Conservation (phyloP, 2,113 vertebrate species). For the Lampris incognitus region DNA sequence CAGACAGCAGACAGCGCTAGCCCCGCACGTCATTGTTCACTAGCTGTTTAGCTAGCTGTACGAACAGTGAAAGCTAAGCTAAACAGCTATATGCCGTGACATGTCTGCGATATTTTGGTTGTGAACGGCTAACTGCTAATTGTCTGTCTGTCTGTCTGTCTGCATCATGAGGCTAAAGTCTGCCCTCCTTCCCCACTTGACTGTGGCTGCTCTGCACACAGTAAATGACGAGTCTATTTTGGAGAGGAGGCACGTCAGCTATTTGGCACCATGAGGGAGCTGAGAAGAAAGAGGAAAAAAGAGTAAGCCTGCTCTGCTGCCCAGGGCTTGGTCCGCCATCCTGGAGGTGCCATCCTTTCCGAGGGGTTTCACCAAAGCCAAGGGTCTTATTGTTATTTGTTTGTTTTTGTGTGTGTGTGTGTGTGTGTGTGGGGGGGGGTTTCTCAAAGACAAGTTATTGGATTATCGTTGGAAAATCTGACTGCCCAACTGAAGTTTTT, state of each 20-base stretch:
- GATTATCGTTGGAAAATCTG: constrained; percentile 39
- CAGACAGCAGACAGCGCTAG: too few relatives aligned
- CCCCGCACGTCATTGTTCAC: too few relatives aligned
- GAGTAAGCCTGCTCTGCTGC: constrained; percentile 69
- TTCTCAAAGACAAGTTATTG: constrained; percentile 6
- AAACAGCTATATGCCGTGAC: too few relatives aligned
- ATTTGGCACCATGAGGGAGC: constrained; percentile 77
- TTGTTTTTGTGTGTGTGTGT: neutral
- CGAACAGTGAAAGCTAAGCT: too few relatives aligned
- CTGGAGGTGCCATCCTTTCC: constrained; percentile 71
- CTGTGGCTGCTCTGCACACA: constrained; percentile 67
- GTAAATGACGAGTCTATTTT: constrained; percentile 94
- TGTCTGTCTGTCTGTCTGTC: neutral
- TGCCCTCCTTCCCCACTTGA: constrained; percentile 20
- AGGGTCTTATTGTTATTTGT: constrained; percentile 50
- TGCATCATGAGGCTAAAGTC: constrained; percentile 14
- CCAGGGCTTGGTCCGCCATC: constrained; percentile 74
- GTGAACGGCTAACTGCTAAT: constrained; percentile 9
- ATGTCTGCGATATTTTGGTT: too few relatives aligned
- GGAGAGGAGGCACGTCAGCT: constrained; percentile 84
- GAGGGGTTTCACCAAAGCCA: constrained; percentile 61
- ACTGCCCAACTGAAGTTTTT: constrained; percentile 10
- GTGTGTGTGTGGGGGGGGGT: neutral
- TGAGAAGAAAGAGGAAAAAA: constrained; percentile 78
- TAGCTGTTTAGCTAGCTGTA: too few relatives aligned